phyloP scores from a whole-genome alignment of 2,113 vertebrate species.

The western clawed frog (Xenopus tropicalis) region DNA sequence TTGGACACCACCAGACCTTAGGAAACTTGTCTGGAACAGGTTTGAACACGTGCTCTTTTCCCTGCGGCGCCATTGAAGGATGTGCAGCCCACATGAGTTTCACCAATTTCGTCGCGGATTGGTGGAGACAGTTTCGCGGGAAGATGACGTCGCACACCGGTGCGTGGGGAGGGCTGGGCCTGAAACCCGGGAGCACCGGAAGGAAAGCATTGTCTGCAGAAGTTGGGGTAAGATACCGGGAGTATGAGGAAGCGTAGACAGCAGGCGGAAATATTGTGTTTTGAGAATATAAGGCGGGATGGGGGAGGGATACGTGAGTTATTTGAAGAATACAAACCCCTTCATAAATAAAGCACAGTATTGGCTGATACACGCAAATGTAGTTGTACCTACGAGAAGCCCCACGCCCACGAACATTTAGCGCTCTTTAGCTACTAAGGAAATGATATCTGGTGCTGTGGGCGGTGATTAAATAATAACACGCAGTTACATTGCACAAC shows the following conservation, averaged over 20 bases:
- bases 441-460: no score
- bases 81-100: no score
- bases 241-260: not conserved
- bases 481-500: no score
- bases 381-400: no score
- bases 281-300: not conserved
- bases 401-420: no score
- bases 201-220: not conserved
- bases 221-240: slow-evolving; percentile 9
- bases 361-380: no score
- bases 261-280: not conserved
- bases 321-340: not conserved
- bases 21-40: not conserved
- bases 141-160: not conserved
- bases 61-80: not conserved
- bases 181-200: not conserved
- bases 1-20: no score
- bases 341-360: not conserved
- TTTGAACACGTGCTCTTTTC: not conserved
- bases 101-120: not conserved
- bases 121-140: slow-evolving; percentile 1
- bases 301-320: not conserved
- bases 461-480: no score
- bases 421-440: no score
- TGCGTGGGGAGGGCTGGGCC: not conserved